These are phyloP conservation scores for Drosophila ficusphila DNA, from an alignment of 1,140 invertebrate species.

Conservation along the genomic window DNA sequence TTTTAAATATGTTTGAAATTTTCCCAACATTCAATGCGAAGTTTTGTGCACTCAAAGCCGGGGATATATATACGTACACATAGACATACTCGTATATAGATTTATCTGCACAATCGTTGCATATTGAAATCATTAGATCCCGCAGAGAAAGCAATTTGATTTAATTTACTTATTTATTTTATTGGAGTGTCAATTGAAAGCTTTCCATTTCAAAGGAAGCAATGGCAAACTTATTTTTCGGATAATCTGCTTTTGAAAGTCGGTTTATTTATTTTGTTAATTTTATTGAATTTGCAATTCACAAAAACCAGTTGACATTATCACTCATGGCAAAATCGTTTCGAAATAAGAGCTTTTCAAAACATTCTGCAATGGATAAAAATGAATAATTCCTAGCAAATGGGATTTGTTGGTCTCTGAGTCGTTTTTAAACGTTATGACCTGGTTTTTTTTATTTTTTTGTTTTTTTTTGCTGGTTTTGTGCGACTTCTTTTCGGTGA, in stretches of 20 bases:
- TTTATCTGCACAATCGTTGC: background rate
- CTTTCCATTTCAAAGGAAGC: background rate
- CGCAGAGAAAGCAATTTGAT: conserved; percentile 32
- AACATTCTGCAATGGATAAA: background rate
- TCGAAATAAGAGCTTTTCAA: background rate
- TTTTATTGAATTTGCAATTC: background rate
- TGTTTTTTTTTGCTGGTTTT: no score
- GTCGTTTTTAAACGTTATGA: conserved; percentile 16
- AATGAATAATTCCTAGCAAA: background rate
- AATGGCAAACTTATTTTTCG: background rate
- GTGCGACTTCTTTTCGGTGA: conserved; percentile 20
- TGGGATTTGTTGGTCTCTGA: background rate
- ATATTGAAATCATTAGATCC: conserved; percentile 29
- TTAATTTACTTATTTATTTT: conserved; percentile 25
- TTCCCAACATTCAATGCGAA: conserved; percentile 30
- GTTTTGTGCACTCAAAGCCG: conserved; percentile 10
- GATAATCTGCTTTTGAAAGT: conserved; percentile 10
- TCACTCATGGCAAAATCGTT: background rate
- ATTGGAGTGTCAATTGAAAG: conserved; percentile 26
- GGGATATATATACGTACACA: background rate
- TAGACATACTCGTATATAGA: background rate
- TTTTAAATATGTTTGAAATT: conserved; percentile 62
- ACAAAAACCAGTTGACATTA: background rate
- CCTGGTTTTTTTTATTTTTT: conserved; percentile 22
- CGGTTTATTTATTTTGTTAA: conserved; percentile 7